phyloP scores from a whole-genome alignment of 30 jellyfish, hydroid and myxozoan genomes.

The Kudoa iwatai region DNA sequence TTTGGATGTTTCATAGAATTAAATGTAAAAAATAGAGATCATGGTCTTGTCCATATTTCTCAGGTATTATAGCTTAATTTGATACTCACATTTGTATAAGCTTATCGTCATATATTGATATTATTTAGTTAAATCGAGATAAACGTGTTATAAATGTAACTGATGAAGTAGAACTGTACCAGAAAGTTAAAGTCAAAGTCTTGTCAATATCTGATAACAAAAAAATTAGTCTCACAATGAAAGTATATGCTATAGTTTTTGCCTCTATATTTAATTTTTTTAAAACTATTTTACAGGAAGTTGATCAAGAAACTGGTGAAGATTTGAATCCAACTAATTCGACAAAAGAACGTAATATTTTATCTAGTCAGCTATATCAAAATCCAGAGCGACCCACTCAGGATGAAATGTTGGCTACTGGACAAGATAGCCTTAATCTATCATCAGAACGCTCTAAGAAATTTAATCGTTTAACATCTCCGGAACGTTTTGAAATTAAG shows the following conservation, averaged over 20 bases:
- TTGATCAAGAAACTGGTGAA: slow-evolving; percentile 78
- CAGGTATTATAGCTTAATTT: no score
- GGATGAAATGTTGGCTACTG: no score
- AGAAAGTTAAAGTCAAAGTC: slow-evolving; percentile 42
- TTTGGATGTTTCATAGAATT: slow-evolving; percentile 77
- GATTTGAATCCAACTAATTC: slow-evolving; percentile 83
- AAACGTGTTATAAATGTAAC: slow-evolving; percentile 64
- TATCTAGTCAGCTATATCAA: no score
- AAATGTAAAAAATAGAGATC: slow-evolving; percentile 30
- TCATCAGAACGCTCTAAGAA: no score
- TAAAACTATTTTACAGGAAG: slow-evolving; percentile 13
- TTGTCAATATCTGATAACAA: slow-evolving; percentile 27
- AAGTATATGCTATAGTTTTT: slow-evolving; percentile 7
- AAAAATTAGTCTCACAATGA: slow-evolving; percentile 55
- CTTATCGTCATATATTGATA: no score
- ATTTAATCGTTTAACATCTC: slow-evolving; percentile 76
- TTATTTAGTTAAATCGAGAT: slow-evolving; percentile 24
- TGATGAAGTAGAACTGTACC: slow-evolving; percentile 54
- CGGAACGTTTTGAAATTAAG: slow-evolving; percentile 73
- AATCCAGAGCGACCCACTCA: no score
- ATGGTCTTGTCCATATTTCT: slow-evolving; percentile 78
- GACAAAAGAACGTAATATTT: no score
- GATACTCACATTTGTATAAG: no score
- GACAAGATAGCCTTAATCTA: no score
- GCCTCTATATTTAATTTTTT: not conserved